Percentiles rank a stretch among this genome's conserved stretches.
Conservation (phyloP, 1,140 invertebrate genomes). For the Cephus cinctus region DNA sequence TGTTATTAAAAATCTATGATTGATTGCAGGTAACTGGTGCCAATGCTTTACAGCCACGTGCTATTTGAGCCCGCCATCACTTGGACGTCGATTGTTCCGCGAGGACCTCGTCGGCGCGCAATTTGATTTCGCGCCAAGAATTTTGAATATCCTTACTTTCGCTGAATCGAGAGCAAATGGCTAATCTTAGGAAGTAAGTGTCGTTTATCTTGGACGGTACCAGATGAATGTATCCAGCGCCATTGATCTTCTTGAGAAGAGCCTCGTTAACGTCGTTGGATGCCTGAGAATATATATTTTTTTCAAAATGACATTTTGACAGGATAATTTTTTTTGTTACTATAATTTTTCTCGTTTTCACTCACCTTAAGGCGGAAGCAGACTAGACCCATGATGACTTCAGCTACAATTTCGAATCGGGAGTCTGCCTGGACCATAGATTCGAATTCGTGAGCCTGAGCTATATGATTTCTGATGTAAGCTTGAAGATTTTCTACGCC, state of each 20-base stretch:
- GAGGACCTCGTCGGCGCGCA: slow-evolving; percentile 67
- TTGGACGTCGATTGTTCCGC: slow-evolving; percentile 52
- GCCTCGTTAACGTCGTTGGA: slow-evolving; percentile 82
- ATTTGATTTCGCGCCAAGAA: slow-evolving; percentile 84
- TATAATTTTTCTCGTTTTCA: not conserved
- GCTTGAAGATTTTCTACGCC: slow-evolving; percentile 86
- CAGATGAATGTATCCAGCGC: slow-evolving; percentile 89
- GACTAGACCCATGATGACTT: slow-evolving; percentile 88
- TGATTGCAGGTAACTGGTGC: slow-evolving; percentile 49
- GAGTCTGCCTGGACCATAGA: slow-evolving; percentile 65
- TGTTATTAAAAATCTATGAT: slow-evolving; percentile 32
- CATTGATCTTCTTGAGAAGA: slow-evolving; percentile 85
- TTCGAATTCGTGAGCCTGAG: slow-evolving; percentile 83
- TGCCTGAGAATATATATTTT: slow-evolving; percentile 57
- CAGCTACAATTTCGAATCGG: slow-evolving; percentile 84
- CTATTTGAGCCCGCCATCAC: slow-evolving; percentile 54
- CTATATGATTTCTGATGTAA: slow-evolving; percentile 80
- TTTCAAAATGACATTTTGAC: not conserved
- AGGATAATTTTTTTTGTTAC: not conserved
- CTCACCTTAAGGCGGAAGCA: slow-evolving; percentile 88
- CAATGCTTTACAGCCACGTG: slow-evolving; percentile 41
- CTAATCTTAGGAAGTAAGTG: slow-evolving; percentile 85
- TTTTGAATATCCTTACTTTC: slow-evolving; percentile 79
- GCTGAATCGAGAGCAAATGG: slow-evolving; percentile 85
- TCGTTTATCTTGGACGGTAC: slow-evolving; percentile 88